Conservation (phyloP, 2,888 invertebrate genomes). For the Platynereis dumerilii region DNA sequence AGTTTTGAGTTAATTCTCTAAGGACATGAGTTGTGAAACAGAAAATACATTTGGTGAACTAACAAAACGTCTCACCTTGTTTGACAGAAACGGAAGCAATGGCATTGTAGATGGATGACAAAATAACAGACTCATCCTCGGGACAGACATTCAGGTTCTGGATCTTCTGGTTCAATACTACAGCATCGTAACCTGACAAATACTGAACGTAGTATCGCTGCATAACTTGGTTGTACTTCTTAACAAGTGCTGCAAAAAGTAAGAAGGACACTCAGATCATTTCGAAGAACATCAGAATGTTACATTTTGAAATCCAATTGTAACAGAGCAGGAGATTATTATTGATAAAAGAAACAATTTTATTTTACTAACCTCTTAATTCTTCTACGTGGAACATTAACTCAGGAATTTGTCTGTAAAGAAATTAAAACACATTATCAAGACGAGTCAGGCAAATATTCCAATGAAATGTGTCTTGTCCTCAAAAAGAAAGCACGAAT, state of each 20-base stretch:
- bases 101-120: constrained; percentile 89
- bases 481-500: no score
- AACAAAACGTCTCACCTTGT: constrained; percentile 72
- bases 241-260: constrained; percentile 72
- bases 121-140: constrained; percentile 92
- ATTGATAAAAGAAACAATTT: not conserved
- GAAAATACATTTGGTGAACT: not conserved
- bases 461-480: no score
- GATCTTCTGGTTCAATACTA: constrained; percentile 76
- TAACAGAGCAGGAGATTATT: not conserved
- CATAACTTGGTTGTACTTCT: constrained; percentile 96
- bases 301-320: not conserved
- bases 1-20: no score
- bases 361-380: constrained; percentile 70
- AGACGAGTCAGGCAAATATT: no score
- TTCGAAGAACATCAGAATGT: not conserved
- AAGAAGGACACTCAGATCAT: constrained; percentile 4
- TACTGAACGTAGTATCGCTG: constrained; percentile 98
- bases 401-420: constrained; percentile 86
- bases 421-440: no score
- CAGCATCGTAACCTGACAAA: constrained; percentile 93
- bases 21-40: not conserved
- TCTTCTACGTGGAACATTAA: constrained; percentile 98
- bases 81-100: constrained; percentile 71
- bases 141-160: constrained; percentile 67